Percentiles rank a stretch among this genome's conserved stretches.
These are phyloP conservation scores for Stichopus horrens DNA, from an alignment of 53 echinoderm and acorn worm genomes.

Conservation along the genomic window DNA sequence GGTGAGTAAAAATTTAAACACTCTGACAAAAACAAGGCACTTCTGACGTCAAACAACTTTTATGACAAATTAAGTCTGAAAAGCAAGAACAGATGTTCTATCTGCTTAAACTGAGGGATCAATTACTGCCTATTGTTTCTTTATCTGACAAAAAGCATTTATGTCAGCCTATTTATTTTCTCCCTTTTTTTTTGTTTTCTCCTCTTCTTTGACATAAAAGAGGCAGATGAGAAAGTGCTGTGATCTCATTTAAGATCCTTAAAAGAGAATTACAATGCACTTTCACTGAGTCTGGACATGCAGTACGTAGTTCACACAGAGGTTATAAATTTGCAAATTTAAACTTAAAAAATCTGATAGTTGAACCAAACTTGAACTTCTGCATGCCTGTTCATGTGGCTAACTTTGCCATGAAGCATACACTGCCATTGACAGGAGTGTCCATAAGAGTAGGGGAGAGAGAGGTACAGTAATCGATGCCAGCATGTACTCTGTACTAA, in stretches of 20 bases:
- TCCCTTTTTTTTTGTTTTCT: background rate
- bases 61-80: background rate
- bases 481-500: too few relatives aligned
- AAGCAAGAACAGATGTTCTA: background rate
- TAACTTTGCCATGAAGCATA: too few relatives aligned
- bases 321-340: too few relatives aligned
- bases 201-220: background rate
- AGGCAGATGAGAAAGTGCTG: conserved; percentile 5
- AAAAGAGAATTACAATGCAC: conserved; percentile 4
- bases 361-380: too few relatives aligned
- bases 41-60: background rate
- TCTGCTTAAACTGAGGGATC: background rate
- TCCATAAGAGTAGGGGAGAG: too few relatives aligned
- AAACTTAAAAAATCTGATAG: too few relatives aligned
- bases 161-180: background rate
- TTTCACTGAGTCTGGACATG: background rate
- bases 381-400: too few relatives aligned
- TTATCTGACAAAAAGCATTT: background rate
- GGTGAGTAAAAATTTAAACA: background rate
- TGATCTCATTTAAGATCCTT: conserved; percentile 15
- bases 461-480: too few relatives aligned
- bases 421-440: too few relatives aligned
- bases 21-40: background rate
- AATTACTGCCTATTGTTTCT: background rate
- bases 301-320: too few relatives aligned